A percentile compares a stretch with the other conserved stretches of the same genome.
Evolutionary conservation across 2,888 invertebrate species (phyloP).

Genomic region (Leptarthrus brevirostris): DNA sequence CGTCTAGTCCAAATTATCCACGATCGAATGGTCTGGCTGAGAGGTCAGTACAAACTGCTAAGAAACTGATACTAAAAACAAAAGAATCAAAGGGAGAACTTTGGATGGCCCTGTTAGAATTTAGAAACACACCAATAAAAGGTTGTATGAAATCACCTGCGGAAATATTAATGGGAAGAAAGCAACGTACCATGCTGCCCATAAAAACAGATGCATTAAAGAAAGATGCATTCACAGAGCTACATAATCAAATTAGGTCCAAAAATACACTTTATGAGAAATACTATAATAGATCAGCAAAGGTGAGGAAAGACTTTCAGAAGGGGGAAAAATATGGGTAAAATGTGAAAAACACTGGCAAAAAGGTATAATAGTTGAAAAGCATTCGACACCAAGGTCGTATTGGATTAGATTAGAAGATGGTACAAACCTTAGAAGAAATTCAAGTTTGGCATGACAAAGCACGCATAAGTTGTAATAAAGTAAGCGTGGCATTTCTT

Average conservation of each 20-base stretch:
- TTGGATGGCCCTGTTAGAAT: constrained; percentile 22
- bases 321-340: too few relatives aligned
- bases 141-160: not conserved
- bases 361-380: too few relatives aligned
- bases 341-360: too few relatives aligned
- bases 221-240: not conserved
- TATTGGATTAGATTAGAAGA: too few relatives aligned
- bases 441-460: too few relatives aligned
- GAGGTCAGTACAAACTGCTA: constrained; percentile 1
- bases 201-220: not conserved
- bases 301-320: too few relatives aligned
- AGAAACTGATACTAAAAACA: not conserved
- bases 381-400: too few relatives aligned
- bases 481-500: too few relatives aligned
- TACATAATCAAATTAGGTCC: not conserved
- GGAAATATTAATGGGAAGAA: constrained; percentile 19
- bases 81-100: not conserved
- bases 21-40: constrained; percentile 12
- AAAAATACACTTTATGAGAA: not conserved
- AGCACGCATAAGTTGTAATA: too few relatives aligned
- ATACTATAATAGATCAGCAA: too few relatives aligned
- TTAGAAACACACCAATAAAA: constrained; percentile 26
- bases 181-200: constrained; percentile 1
- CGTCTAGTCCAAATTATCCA: constrained; percentile 53
- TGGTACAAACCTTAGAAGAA: too few relatives aligned